Percentiles rank a stretch among this genome's conserved stretches.
Evolutionary conservation across 2,797 vertebrate species (phyloP).

Genomic region (Crax fasciolata): DNA sequence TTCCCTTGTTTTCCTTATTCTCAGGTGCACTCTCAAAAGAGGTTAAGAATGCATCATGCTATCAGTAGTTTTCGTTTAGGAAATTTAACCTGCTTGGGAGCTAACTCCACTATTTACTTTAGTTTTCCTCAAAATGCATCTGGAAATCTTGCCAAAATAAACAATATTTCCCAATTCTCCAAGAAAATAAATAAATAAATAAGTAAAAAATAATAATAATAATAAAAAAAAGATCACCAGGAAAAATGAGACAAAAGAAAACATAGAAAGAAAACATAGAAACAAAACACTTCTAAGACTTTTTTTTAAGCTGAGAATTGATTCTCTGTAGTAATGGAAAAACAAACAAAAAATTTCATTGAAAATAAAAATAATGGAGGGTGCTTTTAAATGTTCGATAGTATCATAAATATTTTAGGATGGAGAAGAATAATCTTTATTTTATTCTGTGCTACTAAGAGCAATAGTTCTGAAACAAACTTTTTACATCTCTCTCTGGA

Average conservation of each 20-base stretch:
- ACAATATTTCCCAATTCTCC: not conserved
- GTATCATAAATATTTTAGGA: not conserved
- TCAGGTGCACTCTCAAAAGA: not conserved
- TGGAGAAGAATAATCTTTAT: not conserved
- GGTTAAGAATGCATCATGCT: not conserved
- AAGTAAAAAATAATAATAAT: not conserved
- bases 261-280: not conserved
- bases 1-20: not conserved
- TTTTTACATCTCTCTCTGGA: not conserved
- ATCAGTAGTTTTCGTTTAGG: not conserved
- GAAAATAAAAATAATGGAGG: not conserved
- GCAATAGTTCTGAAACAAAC: not conserved
- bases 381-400: not conserved
- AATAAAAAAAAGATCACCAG: not conserved
- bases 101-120: not conserved
- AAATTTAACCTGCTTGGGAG: not conserved
- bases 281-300: not conserved
- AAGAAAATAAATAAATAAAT: not conserved
- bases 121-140: not conserved
- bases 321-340: not conserved
- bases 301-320: not conserved
- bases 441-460: not conserved
- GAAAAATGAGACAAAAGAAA: not conserved
- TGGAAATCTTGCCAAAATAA: not conserved
- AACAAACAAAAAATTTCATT: accelerated